These are phyloP conservation scores for Pristionchus japonicus DNA, from an alignment of 2,888 invertebrate species.

Conservation along the genomic window DNA sequence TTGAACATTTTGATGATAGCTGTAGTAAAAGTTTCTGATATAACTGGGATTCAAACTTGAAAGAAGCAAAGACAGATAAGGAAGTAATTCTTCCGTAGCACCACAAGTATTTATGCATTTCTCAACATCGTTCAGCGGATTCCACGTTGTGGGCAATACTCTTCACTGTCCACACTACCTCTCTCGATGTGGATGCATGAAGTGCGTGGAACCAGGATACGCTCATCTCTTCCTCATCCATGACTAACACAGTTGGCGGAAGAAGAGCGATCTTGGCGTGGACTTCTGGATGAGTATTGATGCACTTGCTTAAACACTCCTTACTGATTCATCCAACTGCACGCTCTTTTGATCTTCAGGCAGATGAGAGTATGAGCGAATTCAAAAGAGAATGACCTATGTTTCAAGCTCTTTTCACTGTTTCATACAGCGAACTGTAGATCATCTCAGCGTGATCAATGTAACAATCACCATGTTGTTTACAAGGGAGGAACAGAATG, in stretches of 20 bases:
- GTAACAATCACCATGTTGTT: not conserved
- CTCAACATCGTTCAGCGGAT: not conserved
- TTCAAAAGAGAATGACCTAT: too few species aligned
- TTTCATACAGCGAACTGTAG: too few species aligned
- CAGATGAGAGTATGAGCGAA: too few species aligned
- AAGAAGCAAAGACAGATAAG: not conserved
- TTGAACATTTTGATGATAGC: not conserved
- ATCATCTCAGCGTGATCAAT: too few species aligned
- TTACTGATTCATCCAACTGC: too few species aligned
- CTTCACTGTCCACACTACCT: not conserved
- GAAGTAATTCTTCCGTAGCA: not conserved
- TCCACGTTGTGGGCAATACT: not conserved
- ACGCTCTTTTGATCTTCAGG: too few species aligned
- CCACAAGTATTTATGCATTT: not conserved
- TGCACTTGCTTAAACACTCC: not conserved
- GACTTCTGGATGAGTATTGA: not conserved
- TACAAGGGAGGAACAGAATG: not conserved
- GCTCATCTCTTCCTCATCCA: not conserved
- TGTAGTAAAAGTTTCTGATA: too few species aligned
- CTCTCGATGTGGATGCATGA: not conserved
- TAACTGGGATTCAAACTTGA: too few species aligned
- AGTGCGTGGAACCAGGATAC: not conserved
- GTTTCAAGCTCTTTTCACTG: too few species aligned
- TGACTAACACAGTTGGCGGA: not conserved
- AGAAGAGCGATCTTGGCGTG: not conserved